Base-by-base conservation (phyloP, 2,888 invertebrate species). In the Fragum whitleyi region DNA sequence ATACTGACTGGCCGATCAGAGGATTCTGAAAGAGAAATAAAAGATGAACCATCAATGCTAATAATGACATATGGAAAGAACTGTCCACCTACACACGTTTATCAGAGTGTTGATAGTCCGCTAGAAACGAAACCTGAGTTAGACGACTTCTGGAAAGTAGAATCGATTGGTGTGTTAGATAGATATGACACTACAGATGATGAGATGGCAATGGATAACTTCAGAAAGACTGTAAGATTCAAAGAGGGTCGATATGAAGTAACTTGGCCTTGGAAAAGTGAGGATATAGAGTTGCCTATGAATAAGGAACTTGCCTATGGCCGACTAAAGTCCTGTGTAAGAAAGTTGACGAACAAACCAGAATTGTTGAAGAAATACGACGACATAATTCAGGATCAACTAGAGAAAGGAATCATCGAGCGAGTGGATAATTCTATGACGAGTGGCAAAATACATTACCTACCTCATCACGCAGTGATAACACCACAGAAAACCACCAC, bases 61-160 rank as follows among this genome's bases (percentile, higher is more conserved):
- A n/a, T n/a, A n/a, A n/a, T n/a, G n/a, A n/a, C n/a, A n/a, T n/a
- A n/a, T n/a, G n/a, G n/a, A n/a, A n/a, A n/a, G n/a, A n/a, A n/a
- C n/a, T n/a, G n/a, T n/a, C n/a, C n/a, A n/a, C n/a, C 16, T 19
- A 51, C 74, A 55, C 9, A 29, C 2, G 68, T 57, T 16, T 75
- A 57, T 67, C 47, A 57, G 21, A 70, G 61, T 32, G 6, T 76
- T 26, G 76, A 76, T 55, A 47, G 32, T 59, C 39, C 72, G 23
- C 32, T 76, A n/a, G 47, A 69, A 39, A 21, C n/a, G 11, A 73
- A 69, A 67, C 69, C 82, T 26, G 59, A 74, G n/a, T 39, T 79
- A 32, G 67, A 74, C 23, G 80, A 77, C 28, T 74, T 79, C 14
- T 79, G 77, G 77, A 83, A 79, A 21, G 42, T 82, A 1, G 82